phyloP scores from a whole-genome alignment of 23 tunicate species.

The Ascidia mentula region DNA sequence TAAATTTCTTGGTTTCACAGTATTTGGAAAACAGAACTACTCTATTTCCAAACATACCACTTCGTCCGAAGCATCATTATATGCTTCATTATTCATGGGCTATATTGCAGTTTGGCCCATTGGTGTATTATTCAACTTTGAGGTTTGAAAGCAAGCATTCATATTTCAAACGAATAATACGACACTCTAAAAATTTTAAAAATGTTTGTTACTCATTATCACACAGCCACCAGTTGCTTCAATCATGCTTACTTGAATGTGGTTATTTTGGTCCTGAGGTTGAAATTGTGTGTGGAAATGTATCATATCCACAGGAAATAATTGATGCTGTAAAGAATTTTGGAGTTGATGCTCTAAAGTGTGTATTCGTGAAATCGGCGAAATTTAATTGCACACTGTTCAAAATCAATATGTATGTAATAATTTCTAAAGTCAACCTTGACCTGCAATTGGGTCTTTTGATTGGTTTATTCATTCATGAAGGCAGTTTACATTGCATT shows the following conservation, averaged over 20 bases:
- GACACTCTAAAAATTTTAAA: constrained; percentile 12
- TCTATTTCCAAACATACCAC: not conserved
- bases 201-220: constrained; percentile 21
- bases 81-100: constrained; percentile 24
- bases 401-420: too few species aligned
- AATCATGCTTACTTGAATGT: constrained; percentile 27
- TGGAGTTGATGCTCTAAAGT: too few species aligned
- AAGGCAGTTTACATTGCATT: too few species aligned
- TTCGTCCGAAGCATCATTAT: constrained; percentile 40
- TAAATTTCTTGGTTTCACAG: not conserved
- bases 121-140: constrained; percentile 8
- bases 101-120: constrained; percentile 19
- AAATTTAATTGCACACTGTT: too few species aligned
- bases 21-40: not conserved
- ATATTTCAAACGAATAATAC: constrained; percentile 25
- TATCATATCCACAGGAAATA: too few species aligned
- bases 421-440: too few species aligned
- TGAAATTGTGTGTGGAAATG: too few species aligned
- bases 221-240: constrained; percentile 22
- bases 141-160: constrained; percentile 41
- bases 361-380: too few species aligned
- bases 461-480: too few species aligned
- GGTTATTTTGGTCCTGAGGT: constrained; percentile 8
- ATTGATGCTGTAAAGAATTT: too few species aligned
- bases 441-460: too few species aligned